These are phyloP conservation scores for Planococcus citri DNA, from an alignment of 1,140 invertebrate species.

Conservation along the genomic window DNA sequence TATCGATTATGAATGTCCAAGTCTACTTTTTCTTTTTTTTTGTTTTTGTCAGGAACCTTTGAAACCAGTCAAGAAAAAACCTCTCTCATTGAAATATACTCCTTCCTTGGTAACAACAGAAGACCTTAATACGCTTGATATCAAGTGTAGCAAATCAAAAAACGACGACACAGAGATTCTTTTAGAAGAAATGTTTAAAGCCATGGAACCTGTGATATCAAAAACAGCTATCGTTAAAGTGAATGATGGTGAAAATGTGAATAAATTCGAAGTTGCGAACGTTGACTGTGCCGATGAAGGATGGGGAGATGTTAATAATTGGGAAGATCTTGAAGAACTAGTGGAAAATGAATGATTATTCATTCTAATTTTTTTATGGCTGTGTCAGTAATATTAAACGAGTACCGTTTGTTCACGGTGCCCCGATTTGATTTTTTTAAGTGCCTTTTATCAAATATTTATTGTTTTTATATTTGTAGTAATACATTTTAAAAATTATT, in stretches of 20 bases:
- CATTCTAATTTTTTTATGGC: background rate
- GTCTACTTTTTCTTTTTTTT: too few species aligned
- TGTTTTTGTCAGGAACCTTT: background rate
- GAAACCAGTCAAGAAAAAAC: background rate
- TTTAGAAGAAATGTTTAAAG: conserved; percentile 59
- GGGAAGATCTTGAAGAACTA: conserved; percentile 29
- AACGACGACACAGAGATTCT: conserved; percentile 39
- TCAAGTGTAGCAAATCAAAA: conserved; percentile 32
- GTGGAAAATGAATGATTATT: background rate
- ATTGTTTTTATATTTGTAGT: too few species aligned
- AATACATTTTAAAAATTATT: too few species aligned
- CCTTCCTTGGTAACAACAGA: background rate
- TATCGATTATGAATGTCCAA: too few species aligned
- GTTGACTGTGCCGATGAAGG: conserved; percentile 25
- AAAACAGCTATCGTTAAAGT: conserved; percentile 41
- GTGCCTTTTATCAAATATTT: too few species aligned
- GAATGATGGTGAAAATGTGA: conserved; percentile 29
- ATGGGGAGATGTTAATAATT: conserved; percentile 36
- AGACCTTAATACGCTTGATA: conserved; percentile 30
- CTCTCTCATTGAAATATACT: background rate
- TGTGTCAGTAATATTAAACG: background rate
- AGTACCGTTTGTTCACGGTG: too few species aligned
- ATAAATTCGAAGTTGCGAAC: conserved; percentile 34
- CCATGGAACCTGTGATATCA: conserved; percentile 69
- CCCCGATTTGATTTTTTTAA: too few species aligned